Evolutionary conservation across 2,888 invertebrate species (phyloP), one percentile per base, ranked within the genome.

Genomic region (Orchesellides sinensis): DNA sequence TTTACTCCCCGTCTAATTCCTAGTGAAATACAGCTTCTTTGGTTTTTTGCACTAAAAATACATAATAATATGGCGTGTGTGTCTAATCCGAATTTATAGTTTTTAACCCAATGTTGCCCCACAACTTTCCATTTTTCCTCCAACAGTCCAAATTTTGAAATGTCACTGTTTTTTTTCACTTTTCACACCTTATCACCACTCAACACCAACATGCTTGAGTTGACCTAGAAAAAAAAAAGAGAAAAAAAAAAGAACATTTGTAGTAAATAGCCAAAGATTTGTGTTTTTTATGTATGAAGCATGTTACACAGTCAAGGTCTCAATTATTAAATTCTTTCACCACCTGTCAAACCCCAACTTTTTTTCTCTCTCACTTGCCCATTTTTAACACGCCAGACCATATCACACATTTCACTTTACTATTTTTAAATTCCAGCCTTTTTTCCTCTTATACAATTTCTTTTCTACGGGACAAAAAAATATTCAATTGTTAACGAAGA

Each of bases 311-410:
- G 45, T 70, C 70, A 79, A 79, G 78, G 78, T 79, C 78, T 79
- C 78, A 79, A 79, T 79, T 79, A 79, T 79, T 79, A 79, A 79
- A 79, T 63, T 63, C 52, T 69, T 79, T 79, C 78, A 79, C 52
- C 78, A 56, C 78, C 78, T 69, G 69, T 69, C 69, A 69, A 49
- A 66, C 32, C 32, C 69, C 52, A 66, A 25, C 27, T 47, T 63
- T 40, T 2, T n/a, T 40, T 10, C 10, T 10, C 40, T n/a, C 32
- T 10, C 40, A 40, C 40, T n/a, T 14, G 10, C 10, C 40, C 40
- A 40, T n/a, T 40, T 40, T 40, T 40, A 14, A 40, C 40, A 40
- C 40, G n/a, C 40, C 10, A 8, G n/a, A 40, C 40, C 10, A 40
- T n/a, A 35, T 12, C 35, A 35, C 12, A 35, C 35, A 6, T n/a